Evolutionary conservation across 2,113 vertebrate genomes (phyloP), one percentile per base, ranked within the genome.

Genomic region (Oxygymnocypris stewartii): DNA sequence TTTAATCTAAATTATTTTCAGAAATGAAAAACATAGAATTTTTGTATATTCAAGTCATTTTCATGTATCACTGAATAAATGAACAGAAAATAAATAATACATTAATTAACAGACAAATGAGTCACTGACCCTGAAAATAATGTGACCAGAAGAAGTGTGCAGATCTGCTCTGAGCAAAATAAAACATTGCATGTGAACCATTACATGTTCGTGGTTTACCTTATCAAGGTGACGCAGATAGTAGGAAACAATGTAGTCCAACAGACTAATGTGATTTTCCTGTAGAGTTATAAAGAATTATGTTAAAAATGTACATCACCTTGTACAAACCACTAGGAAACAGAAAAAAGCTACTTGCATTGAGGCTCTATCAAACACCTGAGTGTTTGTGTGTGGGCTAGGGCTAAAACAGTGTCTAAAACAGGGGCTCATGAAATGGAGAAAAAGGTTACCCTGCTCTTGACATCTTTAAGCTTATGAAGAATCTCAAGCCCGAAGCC

Each of bases 401-500:
- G n/a, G 2, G 18, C 37, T 23, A 42, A 20, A 20, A 20, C 40
- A 0, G 23, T 42, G 37, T n/a, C 20, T 40, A 9, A 42, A 40
- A 40, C 69, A 73, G 14, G 6, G 44, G 23, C 42, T 76, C 23
- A n/a, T 40, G 11, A 80, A 61, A 59, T 49, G 1, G 25, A 82
- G 28, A 2, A 74, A 18, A 51, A n/a, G 0, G 84, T 94, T 93
- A 98, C 98, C 92, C 95, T 96, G 92, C 98, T 99, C 92, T 99
- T 99, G 89, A 99, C 97, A 25, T 99, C 98, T 91, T 99, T 99
- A 76, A 99, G 95, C 90, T 98, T 99, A 6, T 97, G 97, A 28
- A 99, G 96, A 91, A 99, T 99, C 93, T 99, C 98, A 89, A 99
- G 93, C 63, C 95, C 95, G 84, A 98, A 99, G 87, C 98, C 98